phyloP scores from a whole-genome alignment of 2,888 invertebrate genomes.

The Tachystola acroxantha region DNA sequence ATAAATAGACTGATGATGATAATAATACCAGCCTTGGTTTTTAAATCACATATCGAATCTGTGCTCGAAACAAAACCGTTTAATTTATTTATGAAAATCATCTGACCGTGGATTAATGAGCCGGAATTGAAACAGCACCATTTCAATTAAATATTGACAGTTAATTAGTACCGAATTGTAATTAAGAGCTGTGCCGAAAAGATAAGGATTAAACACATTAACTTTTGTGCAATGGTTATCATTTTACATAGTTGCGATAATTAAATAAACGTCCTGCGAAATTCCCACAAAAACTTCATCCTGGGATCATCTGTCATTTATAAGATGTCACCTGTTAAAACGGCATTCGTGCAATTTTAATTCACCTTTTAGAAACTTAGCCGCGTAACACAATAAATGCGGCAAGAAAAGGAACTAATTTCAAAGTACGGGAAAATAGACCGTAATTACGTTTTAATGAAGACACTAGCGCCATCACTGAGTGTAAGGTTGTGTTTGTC shows the following conservation, averaged over 20 bases:
- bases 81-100: conserved; percentile 7
- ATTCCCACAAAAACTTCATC: conserved; percentile 12
- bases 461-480: too few relatives aligned
- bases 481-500: too few relatives aligned
- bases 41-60: background rate
- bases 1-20: too few relatives aligned
- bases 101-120: conserved; percentile 1
- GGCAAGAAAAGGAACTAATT: too few relatives aligned
- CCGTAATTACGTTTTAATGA: too few relatives aligned
- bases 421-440: too few relatives aligned
- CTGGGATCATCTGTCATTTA: conserved; percentile 43
- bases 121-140: background rate
- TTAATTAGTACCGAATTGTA: conserved; percentile 7
- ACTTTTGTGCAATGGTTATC: too few relatives aligned
- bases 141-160: conserved; percentile 6
- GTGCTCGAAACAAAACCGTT: background rate
- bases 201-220: background rate
- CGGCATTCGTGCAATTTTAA: conserved; percentile 43
- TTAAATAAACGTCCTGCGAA: background rate
- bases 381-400: background rate
- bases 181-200: background rate
- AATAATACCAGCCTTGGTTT: too few relatives aligned
- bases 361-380: conserved; percentile 26
- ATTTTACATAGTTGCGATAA: background rate
- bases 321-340: conserved; percentile 46